phyloP scores from a whole-genome alignment of 2,888 invertebrate genomes.

The Chrysina gloriosa region DNA sequence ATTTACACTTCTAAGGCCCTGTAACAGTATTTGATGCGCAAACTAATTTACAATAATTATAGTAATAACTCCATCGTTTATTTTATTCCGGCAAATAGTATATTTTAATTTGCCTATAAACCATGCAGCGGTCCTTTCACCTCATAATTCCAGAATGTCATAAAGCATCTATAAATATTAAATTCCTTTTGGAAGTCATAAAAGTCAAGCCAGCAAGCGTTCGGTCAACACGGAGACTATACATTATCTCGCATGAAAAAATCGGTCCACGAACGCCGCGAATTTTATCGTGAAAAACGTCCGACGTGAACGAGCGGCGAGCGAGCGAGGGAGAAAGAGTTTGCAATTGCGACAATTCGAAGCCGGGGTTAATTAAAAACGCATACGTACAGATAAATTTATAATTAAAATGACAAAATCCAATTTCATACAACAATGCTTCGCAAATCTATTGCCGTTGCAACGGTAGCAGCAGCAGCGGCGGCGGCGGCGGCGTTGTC shows the following conservation, averaged over 20 bases:
- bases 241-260: constrained; percentile 20
- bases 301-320: not conserved
- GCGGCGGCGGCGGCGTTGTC: constrained; percentile 7
- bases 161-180: no score
- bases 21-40: no score
- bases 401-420: constrained; percentile 65
- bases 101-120: no score
- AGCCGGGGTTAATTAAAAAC: constrained; percentile 59
- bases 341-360: constrained; percentile 38
- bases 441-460: constrained; percentile 57
- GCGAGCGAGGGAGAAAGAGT: not conserved
- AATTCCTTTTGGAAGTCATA: no score
- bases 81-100: no score
- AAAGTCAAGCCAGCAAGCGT: not conserved
- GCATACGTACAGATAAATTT: constrained; percentile 62
- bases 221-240: not conserved
- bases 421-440: constrained; percentile 64
- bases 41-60: no score
- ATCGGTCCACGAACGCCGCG: not conserved
- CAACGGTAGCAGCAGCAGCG: not conserved
- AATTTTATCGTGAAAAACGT: constrained; percentile 39
- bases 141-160: no score
- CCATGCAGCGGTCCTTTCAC: no score
- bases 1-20: no score
- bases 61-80: no score